A percentile compares a stretch with the other conserved stretches of the same genome.
These are phyloP conservation scores for Panthera tigris DNA, from an alignment of 2,113 vertebrate species.

Conservation along the genomic window DNA sequence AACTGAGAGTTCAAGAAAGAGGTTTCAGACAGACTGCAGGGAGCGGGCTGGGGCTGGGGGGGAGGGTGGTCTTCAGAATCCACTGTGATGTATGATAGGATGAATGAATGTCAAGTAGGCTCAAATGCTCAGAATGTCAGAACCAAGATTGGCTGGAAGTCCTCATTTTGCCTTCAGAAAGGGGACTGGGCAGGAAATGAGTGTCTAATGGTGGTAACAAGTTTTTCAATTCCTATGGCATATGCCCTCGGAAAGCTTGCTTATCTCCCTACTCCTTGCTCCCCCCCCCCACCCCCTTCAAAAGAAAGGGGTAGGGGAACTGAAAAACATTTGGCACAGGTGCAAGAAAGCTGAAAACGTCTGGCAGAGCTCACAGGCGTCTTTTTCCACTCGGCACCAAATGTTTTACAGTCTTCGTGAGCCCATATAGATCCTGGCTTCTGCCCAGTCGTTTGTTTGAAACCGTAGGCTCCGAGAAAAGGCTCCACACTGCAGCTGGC, in stretches of 20 bases:
- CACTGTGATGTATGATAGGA: accelerated
- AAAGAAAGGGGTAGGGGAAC: conserved; percentile 62
- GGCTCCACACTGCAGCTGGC: conserved; percentile 82
- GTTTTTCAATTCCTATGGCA: conserved; percentile 34
- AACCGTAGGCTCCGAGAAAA: conserved; percentile 78
- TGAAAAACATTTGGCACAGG: conserved; percentile 78
- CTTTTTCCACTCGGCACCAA: conserved; percentile 73
- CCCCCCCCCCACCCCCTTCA: conserved; percentile 21
- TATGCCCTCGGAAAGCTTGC: conserved; percentile 52
- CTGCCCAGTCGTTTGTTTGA: conserved; percentile 83
- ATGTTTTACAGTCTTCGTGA: conserved; percentile 86
- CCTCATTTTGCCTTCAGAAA: not conserved
- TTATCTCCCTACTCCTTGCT: conserved; percentile 32
- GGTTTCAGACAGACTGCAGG: not conserved
- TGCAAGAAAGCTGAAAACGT: conserved; percentile 81
- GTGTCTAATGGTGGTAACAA: not conserved
- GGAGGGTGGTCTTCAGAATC: not conserved
- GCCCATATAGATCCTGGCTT: conserved; percentile 83
- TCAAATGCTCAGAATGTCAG: not conserved
- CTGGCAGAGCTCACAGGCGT: conserved; percentile 78
- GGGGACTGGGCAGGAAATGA: not conserved
- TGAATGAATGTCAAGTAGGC: not conserved
- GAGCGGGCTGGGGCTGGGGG: not conserved
- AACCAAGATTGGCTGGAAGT: not conserved
- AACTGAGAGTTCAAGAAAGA: not conserved